Conservation (phyloP, 2,888 invertebrate genomes). For the Brachynemurus nebulosus region DNA sequence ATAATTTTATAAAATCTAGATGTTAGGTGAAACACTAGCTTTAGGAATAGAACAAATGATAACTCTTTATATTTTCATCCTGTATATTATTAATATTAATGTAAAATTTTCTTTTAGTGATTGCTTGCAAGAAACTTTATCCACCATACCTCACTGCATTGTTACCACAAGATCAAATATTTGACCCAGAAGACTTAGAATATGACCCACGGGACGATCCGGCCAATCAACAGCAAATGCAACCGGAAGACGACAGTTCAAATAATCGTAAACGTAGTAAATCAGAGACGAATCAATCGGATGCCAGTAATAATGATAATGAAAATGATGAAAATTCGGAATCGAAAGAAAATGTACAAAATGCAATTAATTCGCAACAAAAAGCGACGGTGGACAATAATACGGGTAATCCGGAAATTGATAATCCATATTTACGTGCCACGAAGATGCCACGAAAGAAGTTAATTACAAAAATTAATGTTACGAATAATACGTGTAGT, state of each 20-base stretch:
- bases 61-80: neutral
- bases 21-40: too few relatives aligned
- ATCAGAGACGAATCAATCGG: slow-evolving; percentile 23
- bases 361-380: neutral
- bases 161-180: slow-evolving; percentile 86
- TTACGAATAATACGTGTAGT: slow-evolving; percentile 8
- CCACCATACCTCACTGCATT: slow-evolving; percentile 77
- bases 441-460: slow-evolving; percentile 29
- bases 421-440: slow-evolving; percentile 55
- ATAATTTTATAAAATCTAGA: too few relatives aligned
- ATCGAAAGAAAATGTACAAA: slow-evolving; percentile 14
- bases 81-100: too few relatives aligned
- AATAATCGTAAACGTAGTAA: slow-evolving; percentile 24
- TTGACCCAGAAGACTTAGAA: slow-evolving; percentile 76
- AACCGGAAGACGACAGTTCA: neutral
- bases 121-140: slow-evolving; percentile 67
- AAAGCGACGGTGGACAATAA: neutral
- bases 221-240: slow-evolving; percentile 26
- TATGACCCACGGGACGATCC: slow-evolving; percentile 50
- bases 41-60: too few relatives aligned
- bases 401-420: slow-evolving; percentile 37
- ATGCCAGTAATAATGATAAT: slow-evolving; percentile 27
- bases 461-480: slow-evolving; percentile 9
- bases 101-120: slow-evolving; percentile 44
- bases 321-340: slow-evolving; percentile 31